Evolutionary conservation across 2,797 vertebrate genomes (phyloP).

Genomic region (Tauraco hartlaubi): DNA sequence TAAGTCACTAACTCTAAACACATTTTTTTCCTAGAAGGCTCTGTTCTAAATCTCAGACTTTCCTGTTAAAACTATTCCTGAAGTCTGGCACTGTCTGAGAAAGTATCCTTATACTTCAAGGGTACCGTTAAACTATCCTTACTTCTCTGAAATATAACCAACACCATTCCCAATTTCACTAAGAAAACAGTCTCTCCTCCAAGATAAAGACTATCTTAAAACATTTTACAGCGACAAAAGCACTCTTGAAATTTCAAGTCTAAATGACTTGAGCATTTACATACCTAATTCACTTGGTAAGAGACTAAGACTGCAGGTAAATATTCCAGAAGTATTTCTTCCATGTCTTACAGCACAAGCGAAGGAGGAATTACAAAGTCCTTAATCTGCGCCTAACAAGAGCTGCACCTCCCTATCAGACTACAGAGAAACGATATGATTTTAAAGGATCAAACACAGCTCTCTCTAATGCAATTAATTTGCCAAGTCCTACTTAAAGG

Average conservation of each 20-base stretch:
- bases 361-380: background rate
- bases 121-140: background rate
- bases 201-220: background rate
- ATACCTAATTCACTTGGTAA: background rate
- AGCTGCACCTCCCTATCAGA: background rate
- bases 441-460: background rate
- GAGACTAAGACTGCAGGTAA: background rate
- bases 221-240: background rate
- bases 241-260: background rate
- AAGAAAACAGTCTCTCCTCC: background rate
- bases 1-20: slow-evolving; percentile 19
- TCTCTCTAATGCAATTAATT: slow-evolving; percentile 25
- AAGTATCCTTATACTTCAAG: background rate
- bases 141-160: background rate
- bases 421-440: background rate
- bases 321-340: background rate
- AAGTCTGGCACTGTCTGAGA: background rate
- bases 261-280: background rate
- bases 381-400: background rate
- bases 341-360: background rate
- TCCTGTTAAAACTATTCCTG: background rate
- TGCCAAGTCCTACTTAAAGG: slow-evolving; percentile 50
- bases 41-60: background rate
- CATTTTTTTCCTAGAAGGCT: slow-evolving; percentile 14
- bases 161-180: background rate